Percentiles rank a stretch among this genome's conserved stretches.
Conservation (phyloP, 2,888 invertebrate genomes). For the Phaedon cochleariae region DNA sequence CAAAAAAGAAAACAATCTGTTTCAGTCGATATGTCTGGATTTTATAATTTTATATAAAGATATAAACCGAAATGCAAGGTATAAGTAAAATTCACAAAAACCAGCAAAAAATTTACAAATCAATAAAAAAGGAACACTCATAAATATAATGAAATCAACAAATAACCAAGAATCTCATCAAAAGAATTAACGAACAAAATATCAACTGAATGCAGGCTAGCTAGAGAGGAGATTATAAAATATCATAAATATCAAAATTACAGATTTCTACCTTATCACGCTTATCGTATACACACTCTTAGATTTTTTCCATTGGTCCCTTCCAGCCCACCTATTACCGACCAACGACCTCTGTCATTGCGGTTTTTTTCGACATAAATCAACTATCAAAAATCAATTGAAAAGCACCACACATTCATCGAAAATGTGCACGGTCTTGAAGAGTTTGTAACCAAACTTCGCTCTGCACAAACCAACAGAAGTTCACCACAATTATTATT, state of each 20-base stretch:
- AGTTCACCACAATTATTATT: conserved; percentile 44
- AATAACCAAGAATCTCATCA: conserved; percentile 26
- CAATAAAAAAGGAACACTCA: conserved; percentile 21
- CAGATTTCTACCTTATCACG: conserved; percentile 35
- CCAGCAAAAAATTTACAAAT: conserved; percentile 29
- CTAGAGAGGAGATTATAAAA: conserved; percentile 39
- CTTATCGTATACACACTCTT: conserved; percentile 48
- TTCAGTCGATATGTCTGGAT: conserved; percentile 53
- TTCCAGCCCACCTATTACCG: conserved; percentile 37
- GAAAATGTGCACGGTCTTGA: conserved; percentile 32
- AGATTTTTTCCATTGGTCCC: conserved; percentile 41
- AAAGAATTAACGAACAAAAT: conserved; percentile 30
- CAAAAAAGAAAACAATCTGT: conserved; percentile 55
- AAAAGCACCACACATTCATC: conserved; percentile 36
- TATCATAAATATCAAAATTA: conserved; percentile 41
- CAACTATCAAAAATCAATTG: conserved; percentile 30
- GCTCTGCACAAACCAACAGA: conserved; percentile 44
- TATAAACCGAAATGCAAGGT: conserved; percentile 31
- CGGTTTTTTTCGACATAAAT: conserved; percentile 16
- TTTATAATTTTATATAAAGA: conserved; percentile 32
- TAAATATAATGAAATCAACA: conserved; percentile 15
- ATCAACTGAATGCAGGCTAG: conserved; percentile 43
- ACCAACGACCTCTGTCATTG: conserved; percentile 27
- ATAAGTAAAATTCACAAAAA: conserved; percentile 28
- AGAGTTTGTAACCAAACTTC: conserved; percentile 51